Evolutionary conservation across 1,140 invertebrate genomes (phyloP).

Genomic region (Sminthurinus signatus): DNA sequence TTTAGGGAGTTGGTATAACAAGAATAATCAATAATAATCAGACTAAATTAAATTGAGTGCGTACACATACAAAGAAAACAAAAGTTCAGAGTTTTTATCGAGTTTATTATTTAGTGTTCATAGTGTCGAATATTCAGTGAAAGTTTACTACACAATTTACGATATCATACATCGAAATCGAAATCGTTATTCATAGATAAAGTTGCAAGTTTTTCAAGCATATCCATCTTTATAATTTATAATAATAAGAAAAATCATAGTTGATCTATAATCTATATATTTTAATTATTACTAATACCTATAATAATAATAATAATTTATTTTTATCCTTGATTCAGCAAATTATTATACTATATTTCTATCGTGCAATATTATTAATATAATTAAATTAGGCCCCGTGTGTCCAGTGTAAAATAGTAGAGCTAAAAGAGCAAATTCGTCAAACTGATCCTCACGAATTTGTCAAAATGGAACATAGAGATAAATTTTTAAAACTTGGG

Average conservation of each 20-base stretch:
- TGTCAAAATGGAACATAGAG: background rate
- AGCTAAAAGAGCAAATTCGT: background rate
- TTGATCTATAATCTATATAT: background rate
- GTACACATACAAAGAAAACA: no score
- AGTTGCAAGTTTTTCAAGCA: no score
- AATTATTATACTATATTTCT: background rate
- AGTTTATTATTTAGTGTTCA: no score
- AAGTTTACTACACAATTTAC: no score
- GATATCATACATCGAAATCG: no score
- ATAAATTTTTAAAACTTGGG: background rate
- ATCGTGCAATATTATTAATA: background rate
- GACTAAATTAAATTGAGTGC: no score
- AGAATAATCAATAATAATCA: no score
- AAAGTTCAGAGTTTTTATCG: no score
- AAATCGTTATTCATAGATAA: no score
- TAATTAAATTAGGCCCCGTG: background rate
- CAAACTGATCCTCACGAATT: slow-evolving; percentile 8
- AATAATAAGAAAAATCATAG: background rate
- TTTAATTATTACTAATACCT: background rate
- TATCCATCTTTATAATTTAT: no score
- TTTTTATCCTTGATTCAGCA: background rate
- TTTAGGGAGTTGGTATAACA: no score
- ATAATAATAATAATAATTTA: background rate
- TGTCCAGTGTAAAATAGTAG: background rate
- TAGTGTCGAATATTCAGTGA: no score